Conservation (phyloP, 2,888 invertebrate genomes). For the Trichopoda pennipes region DNA sequence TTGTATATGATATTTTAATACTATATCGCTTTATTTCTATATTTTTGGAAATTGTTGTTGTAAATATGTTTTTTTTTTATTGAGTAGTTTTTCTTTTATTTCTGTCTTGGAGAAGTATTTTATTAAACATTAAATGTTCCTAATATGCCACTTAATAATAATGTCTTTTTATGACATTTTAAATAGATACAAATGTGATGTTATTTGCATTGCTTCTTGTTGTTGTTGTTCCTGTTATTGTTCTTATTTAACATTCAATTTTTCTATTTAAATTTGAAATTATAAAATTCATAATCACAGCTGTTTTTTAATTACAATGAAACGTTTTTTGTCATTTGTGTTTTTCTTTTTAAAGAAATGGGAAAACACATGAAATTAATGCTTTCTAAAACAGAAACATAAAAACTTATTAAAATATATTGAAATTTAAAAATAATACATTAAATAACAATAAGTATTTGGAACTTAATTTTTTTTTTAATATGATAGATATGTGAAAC, state of each 20-base stretch:
- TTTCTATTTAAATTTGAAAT: slow-evolving; percentile 7
- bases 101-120: slow-evolving; percentile 42
- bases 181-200: slow-evolving; percentile 63
- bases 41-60: slow-evolving; percentile 45
- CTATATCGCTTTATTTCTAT: slow-evolving; percentile 33
- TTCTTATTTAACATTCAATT: not conserved
- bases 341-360: too few species aligned
- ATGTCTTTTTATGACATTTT: slow-evolving; percentile 67
- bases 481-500: too few species aligned
- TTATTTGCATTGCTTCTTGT: slow-evolving; percentile 22
- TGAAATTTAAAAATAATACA: slow-evolving; percentile 1
- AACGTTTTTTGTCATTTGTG: not conserved
- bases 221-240: slow-evolving; percentile 17
- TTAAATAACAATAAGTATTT: not conserved
- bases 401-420: slow-evolving; percentile 23
- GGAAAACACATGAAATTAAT: slow-evolving; percentile 27
- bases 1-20: slow-evolving; percentile 62
- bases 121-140: slow-evolving; percentile 64
- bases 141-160: slow-evolving; percentile 67
- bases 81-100: slow-evolving; percentile 33
- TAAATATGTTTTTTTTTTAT: slow-evolving; percentile 24
- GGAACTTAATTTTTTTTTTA: too few species aligned
- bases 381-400: slow-evolving; percentile 34
- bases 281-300: slow-evolving; percentile 54
- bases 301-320: slow-evolving; percentile 63